A percentile compares a stretch with the other conserved stretches of the same genome.
Conservation (phyloP, 2,113 vertebrate genomes). For the Anoura caudifer region DNA sequence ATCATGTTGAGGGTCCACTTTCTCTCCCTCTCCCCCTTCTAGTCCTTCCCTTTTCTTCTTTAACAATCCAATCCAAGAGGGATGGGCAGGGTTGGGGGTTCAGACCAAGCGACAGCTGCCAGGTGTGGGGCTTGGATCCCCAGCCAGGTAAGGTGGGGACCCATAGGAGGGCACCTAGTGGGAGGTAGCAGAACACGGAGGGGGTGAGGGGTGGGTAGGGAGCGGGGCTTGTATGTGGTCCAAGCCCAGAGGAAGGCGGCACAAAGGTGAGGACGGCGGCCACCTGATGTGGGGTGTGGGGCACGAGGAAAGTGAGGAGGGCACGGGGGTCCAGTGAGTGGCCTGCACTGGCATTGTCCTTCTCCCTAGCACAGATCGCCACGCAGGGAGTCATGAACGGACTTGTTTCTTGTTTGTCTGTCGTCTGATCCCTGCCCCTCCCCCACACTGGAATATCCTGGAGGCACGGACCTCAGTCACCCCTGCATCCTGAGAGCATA, state of each 20-base stretch:
- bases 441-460: neutral
- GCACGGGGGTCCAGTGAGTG: neutral
- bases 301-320: neutral
- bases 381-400: accelerated
- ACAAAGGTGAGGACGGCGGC: too few species aligned
- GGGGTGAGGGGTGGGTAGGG: too few species aligned
- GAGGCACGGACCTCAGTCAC: neutral
- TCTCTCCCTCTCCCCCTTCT: neutral
- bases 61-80: neutral
- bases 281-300: neutral
- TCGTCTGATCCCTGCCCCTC: neutral
- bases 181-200: neutral
- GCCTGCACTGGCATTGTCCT: neutral
- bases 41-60: neutral
- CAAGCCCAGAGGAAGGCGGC: neutral
- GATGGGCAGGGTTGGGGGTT: accelerated
- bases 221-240: too few species aligned
- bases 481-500: accelerated
- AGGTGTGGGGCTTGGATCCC: neutral
- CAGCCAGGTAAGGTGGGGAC: neutral
- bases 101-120: neutral
- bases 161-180: neutral
- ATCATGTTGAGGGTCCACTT: neutral
- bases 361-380: neutral
- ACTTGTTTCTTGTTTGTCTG: neutral